phyloP scores from a whole-genome alignment of 2,888 invertebrate genomes.

The Miltochrista miniata region DNA sequence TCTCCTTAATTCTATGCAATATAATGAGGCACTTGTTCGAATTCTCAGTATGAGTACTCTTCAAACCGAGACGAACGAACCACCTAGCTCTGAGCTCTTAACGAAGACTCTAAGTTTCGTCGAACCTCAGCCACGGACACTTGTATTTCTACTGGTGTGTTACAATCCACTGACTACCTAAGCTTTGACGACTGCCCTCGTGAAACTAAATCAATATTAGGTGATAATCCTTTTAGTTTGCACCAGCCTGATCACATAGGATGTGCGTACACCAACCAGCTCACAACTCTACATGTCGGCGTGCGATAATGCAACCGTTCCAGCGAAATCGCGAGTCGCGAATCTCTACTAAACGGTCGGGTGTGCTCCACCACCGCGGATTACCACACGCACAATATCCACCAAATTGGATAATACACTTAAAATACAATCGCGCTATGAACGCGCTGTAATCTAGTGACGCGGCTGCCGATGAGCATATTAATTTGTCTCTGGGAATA shows the following conservation, averaged over 20 bases:
- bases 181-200: conserved; percentile 9
- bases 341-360: conserved; percentile 61
- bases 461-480: conserved; percentile 82
- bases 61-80: conserved; percentile 36
- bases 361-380: conserved; percentile 70
- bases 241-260: conserved; percentile 69
- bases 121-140: conserved; percentile 23
- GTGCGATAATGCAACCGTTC: conserved; percentile 71
- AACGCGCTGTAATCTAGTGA: conserved; percentile 81
- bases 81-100: conserved; percentile 41
- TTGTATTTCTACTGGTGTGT: conserved; percentile 30
- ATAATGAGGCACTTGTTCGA: conserved; percentile 48
- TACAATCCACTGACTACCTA: conserved; percentile 7
- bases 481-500: conserved; percentile 79
- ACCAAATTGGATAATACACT: conserved; percentile 87
- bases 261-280: conserved; percentile 70
- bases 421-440: conserved; percentile 85
- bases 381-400: conserved; percentile 84
- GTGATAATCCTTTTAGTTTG: conserved; percentile 77
- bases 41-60: conserved; percentile 40
- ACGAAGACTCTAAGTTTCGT: conserved; percentile 51
- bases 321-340: conserved; percentile 51
- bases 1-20: conserved; percentile 34
- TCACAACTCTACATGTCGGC: conserved; percentile 59
- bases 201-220: conserved; percentile 67